Evolutionary conservation across 1,140 invertebrate species (phyloP), one percentile per base, ranked within the genome.

Genomic region (Drosophila malerkotliana): DNA sequence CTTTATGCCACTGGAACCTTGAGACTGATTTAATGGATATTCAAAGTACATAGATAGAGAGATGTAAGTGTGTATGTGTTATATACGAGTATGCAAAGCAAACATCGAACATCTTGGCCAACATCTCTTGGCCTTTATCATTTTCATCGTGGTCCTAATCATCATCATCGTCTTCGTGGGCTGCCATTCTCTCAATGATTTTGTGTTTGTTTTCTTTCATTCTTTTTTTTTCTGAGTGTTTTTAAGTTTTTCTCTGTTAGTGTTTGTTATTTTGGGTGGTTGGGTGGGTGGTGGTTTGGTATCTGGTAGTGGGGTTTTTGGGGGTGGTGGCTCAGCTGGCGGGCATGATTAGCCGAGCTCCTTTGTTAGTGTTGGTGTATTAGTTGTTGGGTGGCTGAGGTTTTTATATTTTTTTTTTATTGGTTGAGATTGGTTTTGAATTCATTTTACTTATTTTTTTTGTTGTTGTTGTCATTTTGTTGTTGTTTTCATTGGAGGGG

Each of bases 311-410:
- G 41, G 41, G 48, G 37, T 44, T 62, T 14, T 62, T 14, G 49
- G 49, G 59, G 59, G 2, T 68, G 63, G 63, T 69, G 67, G 63
- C 66, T 69, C 66, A 49, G 67, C 63, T 68, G 67, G 67, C 67
- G 67, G 51, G 67, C 67, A 69, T 69, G 67, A 71, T 71, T 71
- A 69, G 34, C 51, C 51, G 51, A 56, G 63, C 66, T 56, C 66
- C 67, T 69, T 45, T 71, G 67, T 69, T 62, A 68, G 71, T 71
- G 77, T 74, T 62, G 74, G 59, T 69, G 54, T 54, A 49, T 74
- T 56, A 66, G 61, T 80, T 56, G 47, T 44, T 60, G 49, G 72
- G 61, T 85, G 77, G 77, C 75, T 77, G 58, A 81, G 82, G 80
- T 83, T 76, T 39, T 51, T 52, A 41, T 18, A 44, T 44, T 12